A percentile compares a stretch with the other conserved stretches of the same genome.
phyloP scores from a whole-genome alignment of 1,140 invertebrate species.

The Proctacanthus coquilletti region DNA sequence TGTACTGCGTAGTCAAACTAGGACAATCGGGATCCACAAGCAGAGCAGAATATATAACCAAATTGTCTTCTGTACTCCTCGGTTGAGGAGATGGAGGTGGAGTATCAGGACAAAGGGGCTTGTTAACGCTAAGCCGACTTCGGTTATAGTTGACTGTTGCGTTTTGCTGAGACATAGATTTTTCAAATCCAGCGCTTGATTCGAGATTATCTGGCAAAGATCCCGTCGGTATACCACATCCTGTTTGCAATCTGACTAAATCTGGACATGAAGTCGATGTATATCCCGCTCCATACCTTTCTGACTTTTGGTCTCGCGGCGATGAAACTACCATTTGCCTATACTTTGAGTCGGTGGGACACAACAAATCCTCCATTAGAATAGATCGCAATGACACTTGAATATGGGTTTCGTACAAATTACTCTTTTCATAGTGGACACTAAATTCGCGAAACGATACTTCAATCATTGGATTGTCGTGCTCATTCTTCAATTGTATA shows the following conservation, averaged over 20 bases:
- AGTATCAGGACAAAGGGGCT: constrained; percentile 39
- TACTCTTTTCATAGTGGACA: constrained; percentile 52
- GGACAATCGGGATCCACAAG: constrained; percentile 42
- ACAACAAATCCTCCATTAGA: constrained; percentile 74
- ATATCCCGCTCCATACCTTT: constrained; percentile 33
- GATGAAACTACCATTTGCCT: constrained; percentile 67
- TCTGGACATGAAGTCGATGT: constrained; percentile 78
- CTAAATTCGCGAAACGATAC: constrained; percentile 69
- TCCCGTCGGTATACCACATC: constrained; percentile 17
- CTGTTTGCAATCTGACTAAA: constrained; percentile 27
- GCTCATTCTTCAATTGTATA: constrained; percentile 54
- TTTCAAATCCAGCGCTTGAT: constrained; percentile 31
- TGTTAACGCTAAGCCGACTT: no score
- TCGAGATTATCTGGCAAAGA: constrained; percentile 57
- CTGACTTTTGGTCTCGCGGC: constrained; percentile 29
- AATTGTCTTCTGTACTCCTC: constrained; percentile 27
- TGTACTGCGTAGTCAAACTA: constrained; percentile 39
- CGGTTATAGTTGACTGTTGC: no score
- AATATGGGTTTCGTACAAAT: constrained; percentile 47
- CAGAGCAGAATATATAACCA: constrained; percentile 44
- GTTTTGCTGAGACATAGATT: neutral
- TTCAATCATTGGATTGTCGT: constrained; percentile 43
- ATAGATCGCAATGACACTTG: constrained; percentile 67
- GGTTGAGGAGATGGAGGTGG: constrained; percentile 44
- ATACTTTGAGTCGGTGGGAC: constrained; percentile 57